A percentile compares a stretch with the other conserved stretches of the same genome.
Conservation (phyloP, 2,797 vertebrate species). For the Gouania willdenowi region DNA sequence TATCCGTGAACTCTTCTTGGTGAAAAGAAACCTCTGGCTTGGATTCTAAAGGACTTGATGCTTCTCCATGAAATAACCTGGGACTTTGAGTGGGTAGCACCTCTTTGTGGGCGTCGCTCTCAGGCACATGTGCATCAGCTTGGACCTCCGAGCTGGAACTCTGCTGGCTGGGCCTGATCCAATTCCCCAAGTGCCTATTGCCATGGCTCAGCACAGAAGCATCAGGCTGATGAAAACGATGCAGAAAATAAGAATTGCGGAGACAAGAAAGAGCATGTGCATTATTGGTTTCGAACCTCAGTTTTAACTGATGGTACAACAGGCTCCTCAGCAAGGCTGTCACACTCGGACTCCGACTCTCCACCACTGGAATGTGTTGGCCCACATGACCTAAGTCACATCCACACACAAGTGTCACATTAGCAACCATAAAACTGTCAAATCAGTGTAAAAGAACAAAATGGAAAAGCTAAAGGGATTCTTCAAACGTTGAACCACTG, state of each 20-base stretch:
- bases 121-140: neutral
- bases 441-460: too few species aligned
- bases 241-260: too few species aligned
- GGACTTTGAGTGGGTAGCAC: slow-evolving; percentile 21
- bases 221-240: slow-evolving; percentile 64
- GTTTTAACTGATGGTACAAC: slow-evolving; percentile 22
- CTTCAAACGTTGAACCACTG: too few species aligned
- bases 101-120: slow-evolving; percentile 33
- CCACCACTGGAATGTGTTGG: slow-evolving; percentile 80
- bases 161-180: slow-evolving; percentile 80
- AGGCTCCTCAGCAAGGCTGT: slow-evolving; percentile 72
- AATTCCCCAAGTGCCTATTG: slow-evolving; percentile 89
- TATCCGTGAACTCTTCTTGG: slow-evolving; percentile 23
- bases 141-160: slow-evolving; percentile 62
- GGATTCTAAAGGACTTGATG: slow-evolving; percentile 10
- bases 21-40: slow-evolving; percentile 51
- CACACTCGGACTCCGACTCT: slow-evolving; percentile 81
- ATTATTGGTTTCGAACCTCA: neutral
- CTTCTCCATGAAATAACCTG: slow-evolving; percentile 17
- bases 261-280: neutral
- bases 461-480: too few species aligned
- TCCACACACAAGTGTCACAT: slow-evolving; percentile 1
- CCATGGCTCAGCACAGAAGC: slow-evolving; percentile 65
- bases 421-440: too few species aligned
- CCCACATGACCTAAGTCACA: slow-evolving; percentile 56